phyloP scores from a whole-genome alignment of 2,113 vertebrate genomes.

The Jaculus jaculus region DNA sequence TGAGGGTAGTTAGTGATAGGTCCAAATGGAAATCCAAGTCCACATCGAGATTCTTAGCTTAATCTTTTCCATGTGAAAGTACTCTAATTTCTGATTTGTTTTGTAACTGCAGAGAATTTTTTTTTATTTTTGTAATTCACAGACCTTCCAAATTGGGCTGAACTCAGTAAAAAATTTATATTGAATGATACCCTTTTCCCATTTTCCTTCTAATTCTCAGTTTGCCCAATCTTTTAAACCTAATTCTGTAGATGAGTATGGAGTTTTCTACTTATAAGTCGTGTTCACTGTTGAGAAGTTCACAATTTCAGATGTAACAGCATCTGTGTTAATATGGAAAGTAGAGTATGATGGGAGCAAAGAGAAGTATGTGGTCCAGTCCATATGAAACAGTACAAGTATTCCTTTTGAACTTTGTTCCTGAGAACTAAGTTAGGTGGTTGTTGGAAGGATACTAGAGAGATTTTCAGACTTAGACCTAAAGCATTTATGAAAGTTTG shows the following conservation, averaged over 20 bases:
- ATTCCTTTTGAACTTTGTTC: not conserved
- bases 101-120: not conserved
- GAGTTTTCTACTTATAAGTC: not conserved
- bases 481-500: not conserved
- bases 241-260: not conserved
- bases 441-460: not conserved
- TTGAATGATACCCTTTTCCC: conserved; percentile 2
- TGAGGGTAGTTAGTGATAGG: not conserved
- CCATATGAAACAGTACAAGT: not conserved
- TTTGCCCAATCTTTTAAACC: not conserved
- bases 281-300: not conserved
- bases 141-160: not conserved
- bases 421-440: not conserved
- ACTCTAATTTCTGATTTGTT: conserved; percentile 17
- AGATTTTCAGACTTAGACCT: not conserved
- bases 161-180: conserved; percentile 27
- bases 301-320: not conserved
- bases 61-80: conserved; percentile 39
- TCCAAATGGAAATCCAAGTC: not conserved
- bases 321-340: not conserved
- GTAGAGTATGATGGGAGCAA: not conserved
- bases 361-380: not conserved
- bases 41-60: not conserved
- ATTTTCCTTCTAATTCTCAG: not conserved
- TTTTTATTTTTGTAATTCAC: conserved; percentile 21